Evolutionary conservation across 2,888 invertebrate species (phyloP), one percentile per base, ranked within the genome.

Genomic region (Ephialtes manifestator): DNA sequence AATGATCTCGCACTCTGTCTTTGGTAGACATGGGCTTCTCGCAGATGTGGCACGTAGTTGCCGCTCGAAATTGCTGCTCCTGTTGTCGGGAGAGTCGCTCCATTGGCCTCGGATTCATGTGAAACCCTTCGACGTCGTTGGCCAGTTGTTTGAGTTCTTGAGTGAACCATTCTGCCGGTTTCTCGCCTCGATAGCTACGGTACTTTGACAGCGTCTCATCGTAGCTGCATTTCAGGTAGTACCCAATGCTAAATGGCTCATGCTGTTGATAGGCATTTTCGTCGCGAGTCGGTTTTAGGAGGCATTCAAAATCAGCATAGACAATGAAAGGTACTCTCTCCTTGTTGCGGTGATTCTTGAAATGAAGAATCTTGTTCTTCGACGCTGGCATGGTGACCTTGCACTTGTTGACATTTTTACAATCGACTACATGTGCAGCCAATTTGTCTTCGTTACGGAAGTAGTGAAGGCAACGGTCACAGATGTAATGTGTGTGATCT

Each of bases 11-110:
- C 3, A 80, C 72, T 79, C n/a, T 63, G 53, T 81, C 75, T 10
- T 31, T 20, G 11, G 15, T 10, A n/a, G 68, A 48, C 70, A 89
- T 77, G 20, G 83, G 65, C 71, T 87, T 83, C 55, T 86, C 68
- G 63, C 87, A 87, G 20, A 88, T 87, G 67, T 88, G 85, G 60
- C 87, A 87, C 13, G 72, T 77, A 10, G 43, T 58, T 35, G 83
- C 77, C 0, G 72, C 43, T 35, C 72, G 15, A 60, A 82, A 74
- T 18, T 79, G 10, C 11, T 31, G 11, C 46, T 83, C 28, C 72
- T 85, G 78, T 39, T 63, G 46, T 60, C n/a, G n/a, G n/a, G n/a
- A 18, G 74, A 84, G 55, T 11, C 46, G 58, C 28, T 63, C 53
- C 83, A 86, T 86, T 1, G 77, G 67, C n/a, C 58, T 55, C 2